Percentiles rank a stretch among this genome's conserved stretches.
phyloP scores from a whole-genome alignment of 1,140 invertebrate genomes.

The Hycleus phaleratus region DNA sequence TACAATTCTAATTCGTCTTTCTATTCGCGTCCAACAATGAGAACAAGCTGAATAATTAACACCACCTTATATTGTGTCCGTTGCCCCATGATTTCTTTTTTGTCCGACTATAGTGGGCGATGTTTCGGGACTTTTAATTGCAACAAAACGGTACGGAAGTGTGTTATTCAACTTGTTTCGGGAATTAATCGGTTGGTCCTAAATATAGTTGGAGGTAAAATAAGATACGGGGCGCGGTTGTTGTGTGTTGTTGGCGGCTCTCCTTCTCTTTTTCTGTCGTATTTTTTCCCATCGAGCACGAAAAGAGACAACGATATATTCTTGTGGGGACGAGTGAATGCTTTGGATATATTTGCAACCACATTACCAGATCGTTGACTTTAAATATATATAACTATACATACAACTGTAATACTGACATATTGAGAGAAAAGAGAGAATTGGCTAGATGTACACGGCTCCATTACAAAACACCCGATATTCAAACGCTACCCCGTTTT shows the following conservation, averaged over 20 bases:
- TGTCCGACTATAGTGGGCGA: background rate
- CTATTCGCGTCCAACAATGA: background rate
- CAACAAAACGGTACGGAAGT: background rate
- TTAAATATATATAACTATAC: constrained; percentile 3
- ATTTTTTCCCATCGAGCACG: too few species aligned
- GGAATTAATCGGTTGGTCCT: constrained; percentile 1
- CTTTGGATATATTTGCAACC: constrained; percentile 13
- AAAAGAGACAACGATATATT: background rate
- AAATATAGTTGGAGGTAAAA: constrained; percentile 8
- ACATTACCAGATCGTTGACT: constrained; percentile 22
- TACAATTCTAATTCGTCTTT: background rate
- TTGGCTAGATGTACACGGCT: background rate
- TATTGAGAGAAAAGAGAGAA: constrained; percentile 10
- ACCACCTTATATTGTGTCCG: too few species aligned
- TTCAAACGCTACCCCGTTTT: too few species aligned
- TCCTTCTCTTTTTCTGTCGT: too few species aligned
- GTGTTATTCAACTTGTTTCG: constrained; percentile 7
- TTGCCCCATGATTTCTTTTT: too few species aligned
- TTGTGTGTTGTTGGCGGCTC: background rate
- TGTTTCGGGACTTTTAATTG: background rate
- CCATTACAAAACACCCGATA: too few species aligned
- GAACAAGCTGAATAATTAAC: background rate
- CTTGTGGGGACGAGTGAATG: background rate
- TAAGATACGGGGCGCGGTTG: constrained; percentile 1
- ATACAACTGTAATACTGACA: constrained; percentile 19